Conservation (phyloP, 2,888 invertebrate genomes). For the Conistra vaccinii region DNA sequence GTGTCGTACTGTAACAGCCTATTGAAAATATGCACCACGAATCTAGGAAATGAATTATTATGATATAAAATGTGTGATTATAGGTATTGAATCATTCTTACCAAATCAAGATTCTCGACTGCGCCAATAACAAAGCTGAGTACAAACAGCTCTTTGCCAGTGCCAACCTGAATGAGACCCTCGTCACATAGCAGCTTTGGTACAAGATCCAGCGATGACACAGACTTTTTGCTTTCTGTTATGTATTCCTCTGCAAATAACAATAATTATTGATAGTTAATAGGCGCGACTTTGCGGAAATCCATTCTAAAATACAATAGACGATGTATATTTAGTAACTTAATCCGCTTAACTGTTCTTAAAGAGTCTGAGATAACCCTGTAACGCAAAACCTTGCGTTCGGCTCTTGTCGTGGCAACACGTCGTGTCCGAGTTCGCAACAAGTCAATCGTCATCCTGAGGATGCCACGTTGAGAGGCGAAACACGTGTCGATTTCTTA, state of each 20-base stretch:
- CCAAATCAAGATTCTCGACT: slow-evolving; percentile 90
- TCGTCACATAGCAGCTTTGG: slow-evolving; percentile 88
- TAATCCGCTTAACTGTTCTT: too few relatives aligned
- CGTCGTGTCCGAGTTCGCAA: too few relatives aligned
- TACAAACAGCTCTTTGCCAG: slow-evolving; percentile 85
- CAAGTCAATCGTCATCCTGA: too few relatives aligned
- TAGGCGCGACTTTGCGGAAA: too few relatives aligned
- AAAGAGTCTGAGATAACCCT: too few relatives aligned
- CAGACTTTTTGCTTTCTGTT: slow-evolving; percentile 82
- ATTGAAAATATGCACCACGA: not conserved
- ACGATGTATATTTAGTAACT: too few relatives aligned
- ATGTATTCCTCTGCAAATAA: slow-evolving; percentile 81
- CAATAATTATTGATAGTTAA: not conserved
- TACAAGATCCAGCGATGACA: slow-evolving; percentile 79
- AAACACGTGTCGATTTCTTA: too few relatives aligned
- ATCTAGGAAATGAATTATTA: not conserved
- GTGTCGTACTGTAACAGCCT: too few relatives aligned
- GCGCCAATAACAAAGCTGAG: slow-evolving; percentile 90
- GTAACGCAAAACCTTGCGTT: too few relatives aligned
- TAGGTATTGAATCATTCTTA: slow-evolving; percentile 66
- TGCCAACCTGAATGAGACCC: slow-evolving; percentile 90
- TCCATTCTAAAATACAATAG: too few relatives aligned
- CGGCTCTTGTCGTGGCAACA: too few relatives aligned
- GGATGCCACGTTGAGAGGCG: too few relatives aligned
- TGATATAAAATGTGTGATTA: not conserved